A percentile compares a stretch with the other conserved stretches of the same genome.
Evolutionary conservation across 2,797 vertebrate species (phyloP).

Genomic region (Myripristis murdjan): DNA sequence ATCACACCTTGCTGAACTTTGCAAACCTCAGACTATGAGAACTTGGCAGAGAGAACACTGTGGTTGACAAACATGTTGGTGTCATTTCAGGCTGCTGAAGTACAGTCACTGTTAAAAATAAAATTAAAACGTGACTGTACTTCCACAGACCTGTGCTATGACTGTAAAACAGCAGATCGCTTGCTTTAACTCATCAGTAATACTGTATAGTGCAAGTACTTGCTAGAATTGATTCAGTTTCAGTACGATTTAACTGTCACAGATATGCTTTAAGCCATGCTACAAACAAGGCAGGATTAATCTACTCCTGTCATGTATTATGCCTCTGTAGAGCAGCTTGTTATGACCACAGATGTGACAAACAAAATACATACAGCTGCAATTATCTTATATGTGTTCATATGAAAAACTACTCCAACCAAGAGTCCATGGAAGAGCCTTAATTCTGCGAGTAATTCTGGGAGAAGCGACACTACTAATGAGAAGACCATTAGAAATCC

Average conservation of each 20-base stretch:
- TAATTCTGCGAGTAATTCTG: slow-evolving; percentile 8
- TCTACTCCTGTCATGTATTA: background rate
- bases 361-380: too few relatives aligned
- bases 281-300: slow-evolving; percentile 25
- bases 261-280: background rate
- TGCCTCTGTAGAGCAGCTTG: slow-evolving; percentile 15
- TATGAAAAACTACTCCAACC: background rate
- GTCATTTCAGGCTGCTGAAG: background rate
- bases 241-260: background rate
- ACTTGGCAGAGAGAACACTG: background rate
- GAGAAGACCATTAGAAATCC: slow-evolving; percentile 5
- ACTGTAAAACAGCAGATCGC: too few relatives aligned
- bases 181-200: background rate
- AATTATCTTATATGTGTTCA: background rate
- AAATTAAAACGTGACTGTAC: too few relatives aligned
- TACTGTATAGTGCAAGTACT: background rate
- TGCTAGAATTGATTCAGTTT: background rate
- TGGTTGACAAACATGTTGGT: background rate
- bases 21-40: background rate
- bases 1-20: background rate
- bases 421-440: slow-evolving; percentile 20
- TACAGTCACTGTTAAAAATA: too few relatives aligned
- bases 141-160: too few relatives aligned
- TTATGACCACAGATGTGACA: background rate
- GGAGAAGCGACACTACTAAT: slow-evolving; percentile 6